These are phyloP conservation scores for Prietella phreatophila DNA, from an alignment of 2,113 vertebrate genomes.

Conservation along the genomic window DNA sequence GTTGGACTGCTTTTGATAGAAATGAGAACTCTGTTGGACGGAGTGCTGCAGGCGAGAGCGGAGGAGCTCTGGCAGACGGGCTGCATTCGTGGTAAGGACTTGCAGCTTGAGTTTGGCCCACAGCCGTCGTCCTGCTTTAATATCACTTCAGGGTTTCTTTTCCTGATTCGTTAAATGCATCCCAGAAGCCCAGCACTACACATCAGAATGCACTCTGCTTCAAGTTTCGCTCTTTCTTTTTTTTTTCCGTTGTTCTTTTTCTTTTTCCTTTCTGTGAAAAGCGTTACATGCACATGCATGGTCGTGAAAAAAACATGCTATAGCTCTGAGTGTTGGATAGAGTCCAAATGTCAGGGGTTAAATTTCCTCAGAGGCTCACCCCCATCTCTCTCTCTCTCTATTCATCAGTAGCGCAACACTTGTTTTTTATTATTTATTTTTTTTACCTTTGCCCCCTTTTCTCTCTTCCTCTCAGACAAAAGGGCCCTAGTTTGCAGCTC, in stretches of 20 bases:
- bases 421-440: slow-evolving; percentile 59
- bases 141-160: slow-evolving; percentile 43
- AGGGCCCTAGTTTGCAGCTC: slow-evolving; percentile 58
- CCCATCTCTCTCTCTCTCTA: slow-evolving; percentile 32
- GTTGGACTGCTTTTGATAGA: slow-evolving; percentile 40
- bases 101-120: slow-evolving; percentile 45
- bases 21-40: slow-evolving; percentile 34
- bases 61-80: slow-evolving; percentile 34
- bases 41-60: slow-evolving; percentile 36
- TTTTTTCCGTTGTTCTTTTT: background rate
- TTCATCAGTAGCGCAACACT: slow-evolving; percentile 49
- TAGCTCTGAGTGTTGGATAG: slow-evolving; percentile 68
- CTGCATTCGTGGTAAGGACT: slow-evolving; percentile 39
- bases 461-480: slow-evolving; percentile 64
- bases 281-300: slow-evolving; percentile 40
- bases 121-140: slow-evolving; percentile 44
- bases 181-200: slow-evolving; percentile 42
- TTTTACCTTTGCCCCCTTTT: slow-evolving; percentile 46
- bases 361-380: slow-evolving; percentile 65
- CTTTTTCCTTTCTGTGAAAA: slow-evolving; percentile 36
- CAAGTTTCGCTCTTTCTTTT: background rate
- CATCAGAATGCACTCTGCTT: slow-evolving; percentile 41
- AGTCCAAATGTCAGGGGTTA: slow-evolving; percentile 69
- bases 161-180: slow-evolving; percentile 38
- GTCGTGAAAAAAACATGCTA: slow-evolving; percentile 35